Conservation (phyloP, 2,797 vertebrate genomes). For the Parauchenoglanis ngamensis region DNA sequence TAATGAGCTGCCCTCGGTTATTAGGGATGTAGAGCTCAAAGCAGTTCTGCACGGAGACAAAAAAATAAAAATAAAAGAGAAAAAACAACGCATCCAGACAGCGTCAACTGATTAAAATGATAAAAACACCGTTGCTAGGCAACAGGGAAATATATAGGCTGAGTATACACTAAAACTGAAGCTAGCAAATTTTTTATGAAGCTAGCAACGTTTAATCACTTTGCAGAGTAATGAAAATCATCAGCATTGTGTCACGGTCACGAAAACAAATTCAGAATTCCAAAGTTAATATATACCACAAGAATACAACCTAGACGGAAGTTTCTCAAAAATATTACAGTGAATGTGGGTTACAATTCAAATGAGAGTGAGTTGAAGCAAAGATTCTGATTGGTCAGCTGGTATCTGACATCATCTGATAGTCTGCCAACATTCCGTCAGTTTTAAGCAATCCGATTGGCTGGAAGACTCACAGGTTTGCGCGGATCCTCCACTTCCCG, state of each 20-base stretch:
- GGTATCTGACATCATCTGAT: too few relatives aligned
- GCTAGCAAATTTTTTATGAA: background rate
- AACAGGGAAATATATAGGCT: background rate
- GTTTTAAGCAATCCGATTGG: background rate
- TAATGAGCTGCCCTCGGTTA: slow-evolving; percentile 94
- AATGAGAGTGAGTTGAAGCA: background rate
- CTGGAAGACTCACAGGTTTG: slow-evolving; percentile 80
- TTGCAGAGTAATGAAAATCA: too few relatives aligned
- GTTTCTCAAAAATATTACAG: background rate
- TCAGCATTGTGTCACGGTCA: too few relatives aligned
- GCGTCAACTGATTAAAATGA: background rate
- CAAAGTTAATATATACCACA: too few relatives aligned
- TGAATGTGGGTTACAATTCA: too few relatives aligned
- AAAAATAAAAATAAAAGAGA: too few relatives aligned
- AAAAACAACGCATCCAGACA: background rate
- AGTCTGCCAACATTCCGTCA: background rate
- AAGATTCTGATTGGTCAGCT: background rate
- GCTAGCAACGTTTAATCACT: too few relatives aligned
- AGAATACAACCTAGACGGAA: background rate
- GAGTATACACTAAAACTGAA: background rate
- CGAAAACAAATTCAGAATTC: background rate
- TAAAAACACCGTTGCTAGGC: background rate
- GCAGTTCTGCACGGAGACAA: slow-evolving; percentile 79
- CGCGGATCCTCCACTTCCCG: slow-evolving; percentile 93
- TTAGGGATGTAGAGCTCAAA: slow-evolving; percentile 95